A percentile compares a stretch with the other conserved stretches of the same genome.
These are phyloP conservation scores for Ceraclea dissimilis DNA, from an alignment of 2,888 invertebrate species.

Conservation along the genomic window DNA sequence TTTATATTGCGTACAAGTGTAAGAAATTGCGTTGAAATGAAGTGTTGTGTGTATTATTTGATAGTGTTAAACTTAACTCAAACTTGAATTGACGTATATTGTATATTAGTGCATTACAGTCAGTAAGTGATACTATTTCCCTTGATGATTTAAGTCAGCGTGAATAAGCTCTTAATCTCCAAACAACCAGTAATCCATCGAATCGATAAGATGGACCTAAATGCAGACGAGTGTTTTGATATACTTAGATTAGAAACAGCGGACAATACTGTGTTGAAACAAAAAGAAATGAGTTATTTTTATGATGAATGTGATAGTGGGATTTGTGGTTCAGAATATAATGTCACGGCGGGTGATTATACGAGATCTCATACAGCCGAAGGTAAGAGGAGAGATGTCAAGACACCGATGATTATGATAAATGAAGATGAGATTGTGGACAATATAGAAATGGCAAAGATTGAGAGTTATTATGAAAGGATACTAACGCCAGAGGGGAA, in stretches of 20 bases:
- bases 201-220: conserved; percentile 8
- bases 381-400: conserved; percentile 25
- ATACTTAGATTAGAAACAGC: conserved; percentile 6
- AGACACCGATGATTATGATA: conserved; percentile 29
- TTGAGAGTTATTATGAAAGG: conserved; percentile 33
- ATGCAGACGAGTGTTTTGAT: conserved; percentile 12
- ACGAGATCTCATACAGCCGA: background rate
- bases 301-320: conserved; percentile 14
- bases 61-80: too few species aligned
- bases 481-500: conserved; percentile 38
- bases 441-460: conserved; percentile 26
- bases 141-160: conserved; percentile 20
- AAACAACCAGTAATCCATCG: background rate
- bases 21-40: too few species aligned
- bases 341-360: background rate
- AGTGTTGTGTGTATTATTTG: too few species aligned
- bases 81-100: too few species aligned
- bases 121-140: conserved; percentile 1
- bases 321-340: conserved; percentile 8
- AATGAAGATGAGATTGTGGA: conserved; percentile 38
- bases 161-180: conserved; percentile 6
- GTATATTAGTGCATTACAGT: background rate
- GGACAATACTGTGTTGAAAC: background rate
- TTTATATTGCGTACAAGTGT: too few species aligned
- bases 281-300: conserved; percentile 1